Evolutionary conservation across 2,888 invertebrate genomes (phyloP).

Genomic region (Teinopalpus imperialis): DNA sequence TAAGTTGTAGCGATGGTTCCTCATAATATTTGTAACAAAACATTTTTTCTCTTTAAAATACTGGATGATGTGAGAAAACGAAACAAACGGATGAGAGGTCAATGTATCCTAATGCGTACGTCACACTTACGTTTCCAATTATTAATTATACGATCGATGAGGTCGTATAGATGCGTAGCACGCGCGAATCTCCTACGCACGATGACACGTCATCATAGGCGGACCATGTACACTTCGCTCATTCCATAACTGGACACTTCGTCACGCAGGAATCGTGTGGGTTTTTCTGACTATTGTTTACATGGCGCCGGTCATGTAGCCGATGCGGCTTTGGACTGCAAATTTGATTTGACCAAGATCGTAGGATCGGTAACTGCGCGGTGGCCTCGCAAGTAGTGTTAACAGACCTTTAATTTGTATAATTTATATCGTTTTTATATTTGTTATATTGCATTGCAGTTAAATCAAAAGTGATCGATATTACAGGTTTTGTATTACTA

Average conservation of each 20-base stretch:
- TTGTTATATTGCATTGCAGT: not conserved
- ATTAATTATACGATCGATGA: conserved; percentile 46
- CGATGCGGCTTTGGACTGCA: conserved; percentile 30
- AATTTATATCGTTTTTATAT: not conserved
- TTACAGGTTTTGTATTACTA: no score
- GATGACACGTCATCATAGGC: conserved; percentile 30
- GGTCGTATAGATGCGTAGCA: conserved; percentile 56
- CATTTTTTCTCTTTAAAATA: not conserved
- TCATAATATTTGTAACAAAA: no score
- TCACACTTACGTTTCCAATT: conserved; percentile 56
- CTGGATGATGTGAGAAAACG: no score
- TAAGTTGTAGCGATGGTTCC: no score
- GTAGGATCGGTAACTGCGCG: not conserved
- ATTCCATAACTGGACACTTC: conserved; percentile 32
- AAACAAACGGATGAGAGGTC: conserved; percentile 43
- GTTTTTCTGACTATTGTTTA: conserved; percentile 48
- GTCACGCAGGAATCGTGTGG: conserved; percentile 45
- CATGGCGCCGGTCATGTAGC: conserved; percentile 29
- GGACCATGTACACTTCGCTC: conserved; percentile 18
- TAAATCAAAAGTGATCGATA: not conserved
- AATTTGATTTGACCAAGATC: conserved; percentile 25
- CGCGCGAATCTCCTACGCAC: conserved; percentile 56
- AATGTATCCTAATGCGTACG: conserved; percentile 52
- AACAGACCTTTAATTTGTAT: not conserved
- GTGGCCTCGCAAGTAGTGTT: not conserved